Evolutionary conservation across 2,888 invertebrate genomes (phyloP), one percentile per base, ranked within the genome.

Genomic region (Tortrix viridana): DNA sequence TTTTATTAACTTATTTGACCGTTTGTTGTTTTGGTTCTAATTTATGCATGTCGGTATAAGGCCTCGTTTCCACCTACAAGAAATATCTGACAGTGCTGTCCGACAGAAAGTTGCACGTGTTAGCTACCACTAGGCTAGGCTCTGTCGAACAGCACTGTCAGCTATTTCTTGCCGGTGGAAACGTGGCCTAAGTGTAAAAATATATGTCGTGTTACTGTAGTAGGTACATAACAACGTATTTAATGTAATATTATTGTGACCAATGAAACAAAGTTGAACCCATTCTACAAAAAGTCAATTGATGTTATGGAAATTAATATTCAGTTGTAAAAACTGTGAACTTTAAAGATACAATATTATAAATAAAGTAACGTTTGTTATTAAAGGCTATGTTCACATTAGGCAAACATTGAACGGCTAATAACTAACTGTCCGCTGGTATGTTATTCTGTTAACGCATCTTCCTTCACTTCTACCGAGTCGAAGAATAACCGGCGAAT

Each of bases 1-100:
- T 85, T 82, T 81, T 80, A 80, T 77, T 88, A 87, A 86, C 84
- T 85, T 88, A 88, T 85, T 85, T 80, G 77, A 79, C 77, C 79
- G 81, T 79, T 81, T 85, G 81, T 82, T 81, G 82, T 84, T 70
- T 87, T 84, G 82, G 81, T 86, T 82, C 80, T 85, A 84, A 84
- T 85, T 80, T 75, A 75, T 84, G 84, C 81, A 75, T 80, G 77
- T 80, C 71, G 76, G 75, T 81, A 72, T 77, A 78, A n/a, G n/a
- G n/a, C n/a, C n/a, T n/a, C n/a, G n/a, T n/a, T n/a, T n/a, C n/a
- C n/a, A n/a, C n/a, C n/a, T n/a, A n/a, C n/a, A n/a, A n/a, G n/a
- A n/a, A n/a, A n/a, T n/a, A n/a, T n/a, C n/a, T n/a, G n/a, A n/a
- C n/a, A n/a, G n/a, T n/a, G n/a, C n/a, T n/a, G n/a, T n/a, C n/a